Percentiles rank a stretch among this genome's conserved stretches.
These are phyloP conservation scores for Drosophila mimetica DNA, from an alignment of 2,888 invertebrate genomes.

Conservation along the genomic window DNA sequence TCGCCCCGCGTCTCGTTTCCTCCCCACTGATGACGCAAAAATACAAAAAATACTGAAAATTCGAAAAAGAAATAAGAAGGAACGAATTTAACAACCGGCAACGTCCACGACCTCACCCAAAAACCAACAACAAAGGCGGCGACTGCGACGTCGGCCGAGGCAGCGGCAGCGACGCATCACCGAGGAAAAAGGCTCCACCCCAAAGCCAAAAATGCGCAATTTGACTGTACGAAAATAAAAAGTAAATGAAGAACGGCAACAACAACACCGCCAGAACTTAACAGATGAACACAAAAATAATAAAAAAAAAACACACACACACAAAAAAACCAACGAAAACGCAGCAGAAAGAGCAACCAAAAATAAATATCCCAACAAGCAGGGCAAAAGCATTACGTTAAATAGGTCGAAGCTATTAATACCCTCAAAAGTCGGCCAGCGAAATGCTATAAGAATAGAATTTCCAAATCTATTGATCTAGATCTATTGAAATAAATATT, in stretches of 20 bases:
- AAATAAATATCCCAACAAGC: slow-evolving; percentile 63
- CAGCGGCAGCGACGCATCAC: slow-evolving; percentile 64
- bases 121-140: slow-evolving; percentile 47
- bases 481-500: too few relatives aligned
- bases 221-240: slow-evolving; percentile 73
- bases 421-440: slow-evolving; percentile 27
- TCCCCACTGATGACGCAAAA: slow-evolving; percentile 70
- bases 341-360: slow-evolving; percentile 72
- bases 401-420: slow-evolving; percentile 44
- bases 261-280: slow-evolving; percentile 61
- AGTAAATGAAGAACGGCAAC: slow-evolving; percentile 45
- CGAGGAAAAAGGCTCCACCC: slow-evolving; percentile 66
- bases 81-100: slow-evolving; percentile 67
- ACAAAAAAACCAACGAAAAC: slow-evolving; percentile 68
- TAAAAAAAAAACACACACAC: slow-evolving; percentile 25
- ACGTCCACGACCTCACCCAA: slow-evolving; percentile 74
- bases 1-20: slow-evolving; percentile 41
- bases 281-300: slow-evolving; percentile 51
- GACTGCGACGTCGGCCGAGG: slow-evolving; percentile 20
- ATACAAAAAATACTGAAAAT: slow-evolving; percentile 23
- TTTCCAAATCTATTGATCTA: too few relatives aligned
- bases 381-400: slow-evolving; percentile 21
- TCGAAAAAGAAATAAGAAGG: slow-evolving; percentile 19
- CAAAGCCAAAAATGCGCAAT: slow-evolving; percentile 78
- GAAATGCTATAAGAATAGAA: neutral